Evolutionary conservation across 2,888 invertebrate genomes (phyloP).

Genomic region (Euplagia quadripunctaria): DNA sequence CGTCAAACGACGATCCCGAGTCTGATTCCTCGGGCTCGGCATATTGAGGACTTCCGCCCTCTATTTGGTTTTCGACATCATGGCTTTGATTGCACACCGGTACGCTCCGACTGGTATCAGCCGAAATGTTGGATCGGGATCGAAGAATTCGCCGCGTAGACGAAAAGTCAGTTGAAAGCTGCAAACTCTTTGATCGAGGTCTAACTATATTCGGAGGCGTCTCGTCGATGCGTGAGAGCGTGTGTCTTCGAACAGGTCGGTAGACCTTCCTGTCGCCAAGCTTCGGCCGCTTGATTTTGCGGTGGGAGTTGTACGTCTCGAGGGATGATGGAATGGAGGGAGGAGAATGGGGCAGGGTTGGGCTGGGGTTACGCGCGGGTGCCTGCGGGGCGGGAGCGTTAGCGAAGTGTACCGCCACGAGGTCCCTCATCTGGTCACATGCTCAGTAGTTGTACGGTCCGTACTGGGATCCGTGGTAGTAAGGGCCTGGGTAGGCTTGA

Average conservation of each 20-base stretch:
- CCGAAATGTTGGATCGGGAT: conserved; percentile 80
- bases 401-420: conserved; percentile 80
- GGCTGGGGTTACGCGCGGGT: conserved; percentile 77
- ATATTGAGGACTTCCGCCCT: conserved; percentile 77
- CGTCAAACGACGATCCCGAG: conserved; percentile 69
- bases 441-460: conserved; percentile 97
- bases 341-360: conserved; percentile 46
- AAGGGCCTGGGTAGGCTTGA: conserved; percentile 94
- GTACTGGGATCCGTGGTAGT: conserved; percentile 97
- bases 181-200: conserved; percentile 72
- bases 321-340: conserved; percentile 61
- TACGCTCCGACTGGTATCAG: conserved; percentile 81
- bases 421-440: conserved; percentile 86
- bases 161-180: conserved; percentile 75
- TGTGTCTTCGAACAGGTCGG: conserved; percentile 73
- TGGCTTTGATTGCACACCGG: conserved; percentile 81
- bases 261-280: conserved; percentile 77
- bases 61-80: conserved; percentile 68
- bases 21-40: conserved; percentile 74
- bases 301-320: conserved; percentile 83
- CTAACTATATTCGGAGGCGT: conserved; percentile 62
- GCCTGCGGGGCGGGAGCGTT: conserved; percentile 83
- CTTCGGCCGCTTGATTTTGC: conserved; percentile 69
- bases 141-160: conserved; percentile 74
- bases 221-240: conserved; percentile 82